A percentile compares a stretch with the other conserved stretches of the same genome.
Conservation (phyloP, 2,797 vertebrate species). For the Sarcoramphus papa region DNA sequence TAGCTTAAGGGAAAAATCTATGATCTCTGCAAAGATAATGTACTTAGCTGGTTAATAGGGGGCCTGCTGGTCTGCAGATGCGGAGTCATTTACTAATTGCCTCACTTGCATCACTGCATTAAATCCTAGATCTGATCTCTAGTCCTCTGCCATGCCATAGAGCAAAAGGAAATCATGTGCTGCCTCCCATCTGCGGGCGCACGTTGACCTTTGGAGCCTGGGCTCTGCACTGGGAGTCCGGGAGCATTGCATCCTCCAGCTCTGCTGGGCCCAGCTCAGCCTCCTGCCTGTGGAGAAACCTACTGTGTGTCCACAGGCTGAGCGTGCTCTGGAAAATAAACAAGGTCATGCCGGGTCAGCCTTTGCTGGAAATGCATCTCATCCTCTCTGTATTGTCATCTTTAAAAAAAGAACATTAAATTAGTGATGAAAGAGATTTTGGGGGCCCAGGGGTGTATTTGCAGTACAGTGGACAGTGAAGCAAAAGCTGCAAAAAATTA, state of each 20-base stretch:
- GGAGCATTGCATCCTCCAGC: not conserved
- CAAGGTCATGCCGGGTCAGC: not conserved
- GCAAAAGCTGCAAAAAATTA: constrained; percentile 24
- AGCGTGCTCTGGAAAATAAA: not conserved
- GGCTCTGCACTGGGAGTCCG: not conserved
- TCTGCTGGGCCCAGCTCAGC: not conserved
- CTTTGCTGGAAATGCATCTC: not conserved
- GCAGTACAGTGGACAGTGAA: constrained; percentile 14
- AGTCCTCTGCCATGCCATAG: not conserved
- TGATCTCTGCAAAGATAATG: not conserved
- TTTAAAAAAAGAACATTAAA: not conserved
- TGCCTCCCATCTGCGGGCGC: not conserved
- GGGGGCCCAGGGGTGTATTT: not conserved
- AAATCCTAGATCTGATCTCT: not conserved
- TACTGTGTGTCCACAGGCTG: not conserved
- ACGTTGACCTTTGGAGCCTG: rapidly evolving
- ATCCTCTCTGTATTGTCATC: not conserved
- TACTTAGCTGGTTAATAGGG: constrained; percentile 8
- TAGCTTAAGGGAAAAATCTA: not conserved
- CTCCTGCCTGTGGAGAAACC: not conserved
- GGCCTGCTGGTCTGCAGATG: constrained; percentile 34
- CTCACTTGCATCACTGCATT: not conserved
- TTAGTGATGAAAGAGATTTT: not conserved
- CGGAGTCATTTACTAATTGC: constrained; percentile 23
- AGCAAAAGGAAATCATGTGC: not conserved